Conservation (phyloP, 1,140 invertebrate species). For the Myzus persicae region DNA sequence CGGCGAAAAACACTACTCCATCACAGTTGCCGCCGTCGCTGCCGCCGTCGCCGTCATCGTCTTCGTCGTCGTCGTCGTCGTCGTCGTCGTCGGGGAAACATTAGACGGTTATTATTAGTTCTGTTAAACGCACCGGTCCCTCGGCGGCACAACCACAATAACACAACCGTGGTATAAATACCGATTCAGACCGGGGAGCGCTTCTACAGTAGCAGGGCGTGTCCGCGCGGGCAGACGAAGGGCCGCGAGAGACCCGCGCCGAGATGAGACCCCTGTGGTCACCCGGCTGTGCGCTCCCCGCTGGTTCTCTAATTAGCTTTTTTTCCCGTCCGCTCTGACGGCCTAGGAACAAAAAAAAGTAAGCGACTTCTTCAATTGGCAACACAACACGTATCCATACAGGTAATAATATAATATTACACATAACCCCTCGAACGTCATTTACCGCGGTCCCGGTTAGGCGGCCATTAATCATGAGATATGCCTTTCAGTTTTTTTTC, state of each 20-base stretch:
- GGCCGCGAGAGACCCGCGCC: not conserved
- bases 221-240: conserved; percentile 54
- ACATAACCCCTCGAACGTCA: conserved; percentile 39
- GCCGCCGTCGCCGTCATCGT: not conserved
- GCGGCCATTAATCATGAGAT: conserved; percentile 39
- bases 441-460: not conserved
- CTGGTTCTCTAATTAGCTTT: conserved; percentile 56
- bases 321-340: conserved; percentile 8
- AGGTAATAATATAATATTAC: conserved; percentile 3
- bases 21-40: not conserved
- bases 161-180: not conserved
- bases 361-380: conserved; percentile 47
- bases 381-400: not conserved
- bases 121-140: conserved; percentile 55
- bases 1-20: not conserved
- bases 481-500: conserved; percentile 1
- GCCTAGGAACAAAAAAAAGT: not conserved
- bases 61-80: no score
- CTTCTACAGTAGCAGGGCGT: conserved; percentile 56
- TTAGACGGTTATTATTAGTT: conserved; percentile 57
- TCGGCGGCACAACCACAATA: not conserved
- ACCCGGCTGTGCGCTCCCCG: conserved; percentile 27
- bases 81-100: not conserved
- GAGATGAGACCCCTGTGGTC: conserved; percentile 53
- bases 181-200: not conserved